Base-by-base conservation (phyloP, 64 coral and sea anemone genomes). In the Dendronephthya gigantea region DNA sequence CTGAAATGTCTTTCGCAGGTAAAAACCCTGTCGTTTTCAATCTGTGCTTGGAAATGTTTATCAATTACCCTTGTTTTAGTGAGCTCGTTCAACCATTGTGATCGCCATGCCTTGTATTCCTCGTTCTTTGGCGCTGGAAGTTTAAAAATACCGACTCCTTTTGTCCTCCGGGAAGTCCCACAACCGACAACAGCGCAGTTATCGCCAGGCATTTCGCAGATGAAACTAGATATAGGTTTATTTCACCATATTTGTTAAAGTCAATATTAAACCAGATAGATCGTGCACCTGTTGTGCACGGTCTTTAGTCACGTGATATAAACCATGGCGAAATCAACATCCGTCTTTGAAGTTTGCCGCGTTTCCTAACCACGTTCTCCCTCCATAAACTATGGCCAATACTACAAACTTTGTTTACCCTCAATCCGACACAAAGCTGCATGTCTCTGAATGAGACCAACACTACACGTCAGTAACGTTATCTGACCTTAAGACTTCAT, bases 61-160 rank as follows among this genome's bases (percentile, higher is more conserved):
- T 92, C 87, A 22, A 92, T 47, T 22, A 83, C 83, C 83, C 87
- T 66, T 29, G 90, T 82, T 85, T 92, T 88, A 13, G 83, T 88
- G 43, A 92, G 37, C 65, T 86, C 86, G 69, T 85, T 88, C 33
- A 88, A 83, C 86, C 90, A 92, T 22, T 92, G 30, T 88, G 88
- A 62, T 39, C 90, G 82, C 83, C 90, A 92, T 50, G 82, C 48
- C 68, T 92, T 88, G 48, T 92, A 92, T 17, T 85, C 90, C 6
- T 37, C 87, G 81, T 92, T 92, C 84, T 83, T 70, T 37, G 91
- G 47, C 76, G 87, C 35, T n/a, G 87, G 91, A n/a, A 92, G 81
- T 82, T 89, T 92, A 83, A 83, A 92, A n/a, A 92, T 89, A 40
- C 91, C 90, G 32, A 92, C 85, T 82, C 87, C 83, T 82, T 92